Evolutionary conservation across 2,113 vertebrate genomes (phyloP).

Genomic region (Labeo rohita): DNA sequence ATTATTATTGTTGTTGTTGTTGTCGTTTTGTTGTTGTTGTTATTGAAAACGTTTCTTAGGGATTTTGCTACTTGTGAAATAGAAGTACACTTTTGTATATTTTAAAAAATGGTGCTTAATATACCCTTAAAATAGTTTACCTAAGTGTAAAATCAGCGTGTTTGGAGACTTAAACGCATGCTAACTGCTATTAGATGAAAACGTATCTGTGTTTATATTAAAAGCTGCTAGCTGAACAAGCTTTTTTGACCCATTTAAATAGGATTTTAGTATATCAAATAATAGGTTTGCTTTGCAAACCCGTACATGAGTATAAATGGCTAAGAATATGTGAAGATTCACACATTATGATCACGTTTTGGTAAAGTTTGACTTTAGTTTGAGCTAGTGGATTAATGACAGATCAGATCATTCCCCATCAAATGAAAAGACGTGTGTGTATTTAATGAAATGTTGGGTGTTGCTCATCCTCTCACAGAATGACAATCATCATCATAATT

Average conservation of each 20-base stretch:
- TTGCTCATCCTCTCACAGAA: slow-evolving; percentile 7
- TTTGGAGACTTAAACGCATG: not conserved
- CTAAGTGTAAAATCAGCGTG: not conserved
- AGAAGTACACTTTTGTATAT: too few relatives aligned
- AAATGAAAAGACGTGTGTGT: not conserved
- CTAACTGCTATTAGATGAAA: not conserved
- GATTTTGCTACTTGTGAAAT: too few relatives aligned
- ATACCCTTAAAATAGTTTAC: too few relatives aligned
- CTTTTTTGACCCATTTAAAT: not conserved
- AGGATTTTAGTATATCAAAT: not conserved
- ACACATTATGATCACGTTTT: not conserved
- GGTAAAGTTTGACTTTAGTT: not conserved
- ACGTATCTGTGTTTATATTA: not conserved
- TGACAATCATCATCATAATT: slow-evolving; percentile 33
- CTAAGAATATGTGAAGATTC: not conserved
- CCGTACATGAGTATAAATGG: too few relatives aligned
- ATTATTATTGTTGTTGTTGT: too few relatives aligned
- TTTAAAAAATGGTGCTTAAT: too few relatives aligned
- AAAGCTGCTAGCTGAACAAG: not conserved
- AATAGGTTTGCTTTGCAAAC: not conserved
- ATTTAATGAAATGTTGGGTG: slow-evolving; percentile 15
- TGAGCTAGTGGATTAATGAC: slow-evolving; percentile 17
- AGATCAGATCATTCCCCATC: not conserved
- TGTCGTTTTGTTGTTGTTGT: too few relatives aligned
- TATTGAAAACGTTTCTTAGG: too few relatives aligned